Evolutionary conservation across 2,797 vertebrate species (phyloP), one percentile per base, ranked within the genome.

Genomic region (Channallabes apus): DNA sequence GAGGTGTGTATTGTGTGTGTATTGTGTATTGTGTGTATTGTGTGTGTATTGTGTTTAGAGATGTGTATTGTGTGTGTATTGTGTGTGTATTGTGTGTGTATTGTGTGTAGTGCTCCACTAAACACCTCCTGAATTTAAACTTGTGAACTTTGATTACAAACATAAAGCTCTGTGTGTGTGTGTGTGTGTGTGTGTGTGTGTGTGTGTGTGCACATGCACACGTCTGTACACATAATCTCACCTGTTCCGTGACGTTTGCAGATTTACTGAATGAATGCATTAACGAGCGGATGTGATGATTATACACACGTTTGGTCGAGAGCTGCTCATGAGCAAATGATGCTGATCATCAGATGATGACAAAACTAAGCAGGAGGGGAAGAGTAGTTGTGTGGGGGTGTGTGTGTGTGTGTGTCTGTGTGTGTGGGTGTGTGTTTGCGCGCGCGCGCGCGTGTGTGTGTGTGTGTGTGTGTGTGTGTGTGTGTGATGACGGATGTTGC

Each of bases 221-320:
- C 41, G 41, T 78, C 41, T 82, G 73, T 12, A 78, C 15, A 9
- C 11, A 78, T 83, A 65, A 86, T 24, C 22, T 79, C 46, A 69
- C 69, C 65, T 41, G 68, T 73, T 86, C 76, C 76, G n/a, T 86
- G 85, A 84, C 75, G 85, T 54, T 79, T 6, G 62, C 18, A 4
- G 73, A 14, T 15, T 73, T 71, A 85, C 38, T 3, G 59, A 61
- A 17, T 32, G 11, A 69, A 38, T 0, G 62, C 61, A 77, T 46
- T 64, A 56, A 58, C 22, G 22, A 68, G 85, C 59, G 8, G 18
- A 46, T 58, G 67, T 67, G 82, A 80, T 84, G 79, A 71, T 41
- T 86, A 82, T 80, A 32, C 22, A 85, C 90, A 92, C 88, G 92
- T 93, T 20, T 77, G 75, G 27, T 22, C 58, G n/a, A 54, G 46